Evolutionary conservation across 2,113 vertebrate species (phyloP).

Genomic region (Pluvianellus socialis): DNA sequence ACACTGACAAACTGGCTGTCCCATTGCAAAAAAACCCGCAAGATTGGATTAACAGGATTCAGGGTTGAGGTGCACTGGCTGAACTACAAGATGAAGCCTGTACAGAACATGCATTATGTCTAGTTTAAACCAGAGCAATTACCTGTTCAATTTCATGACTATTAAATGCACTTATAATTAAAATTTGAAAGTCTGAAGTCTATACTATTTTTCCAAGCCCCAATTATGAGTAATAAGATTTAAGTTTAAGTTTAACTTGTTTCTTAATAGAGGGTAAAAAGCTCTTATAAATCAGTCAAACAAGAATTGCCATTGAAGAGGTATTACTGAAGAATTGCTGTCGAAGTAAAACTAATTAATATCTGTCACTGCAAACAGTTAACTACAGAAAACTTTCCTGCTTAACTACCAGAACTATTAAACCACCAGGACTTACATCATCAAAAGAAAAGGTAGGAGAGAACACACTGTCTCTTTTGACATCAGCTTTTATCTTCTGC

Average conservation of each 20-base stretch:
- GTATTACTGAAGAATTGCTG: slow-evolving; percentile 62
- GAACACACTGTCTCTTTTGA: slow-evolving; percentile 67
- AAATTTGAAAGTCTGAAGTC: slow-evolving; percentile 73
- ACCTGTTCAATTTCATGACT: slow-evolving; percentile 59
- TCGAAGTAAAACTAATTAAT: slow-evolving; percentile 76
- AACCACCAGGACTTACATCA: slow-evolving; percentile 57
- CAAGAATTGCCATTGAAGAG: slow-evolving; percentile 64
- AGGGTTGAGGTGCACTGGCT: background rate
- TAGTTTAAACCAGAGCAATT: slow-evolving; percentile 50
- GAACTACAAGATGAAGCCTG: background rate
- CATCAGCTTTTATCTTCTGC: slow-evolving; percentile 57
- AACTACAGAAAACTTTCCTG: slow-evolving; percentile 66
- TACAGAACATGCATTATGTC: background rate
- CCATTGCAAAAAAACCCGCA: background rate
- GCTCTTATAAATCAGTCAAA: slow-evolving; percentile 76
- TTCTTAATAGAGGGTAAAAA: slow-evolving; percentile 81
- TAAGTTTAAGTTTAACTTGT: slow-evolving; percentile 77
- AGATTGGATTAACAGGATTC: background rate
- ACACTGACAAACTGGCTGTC: background rate
- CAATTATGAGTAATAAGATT: slow-evolving; percentile 77
- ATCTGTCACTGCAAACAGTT: slow-evolving; percentile 68
- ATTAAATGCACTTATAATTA: slow-evolving; percentile 71
- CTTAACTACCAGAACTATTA: slow-evolving; percentile 65
- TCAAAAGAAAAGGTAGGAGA: slow-evolving; percentile 71
- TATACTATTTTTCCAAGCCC: slow-evolving; percentile 63